These are phyloP conservation scores for Nymphalis urticae DNA, from an alignment of 2,888 invertebrate species.

Conservation along the genomic window DNA sequence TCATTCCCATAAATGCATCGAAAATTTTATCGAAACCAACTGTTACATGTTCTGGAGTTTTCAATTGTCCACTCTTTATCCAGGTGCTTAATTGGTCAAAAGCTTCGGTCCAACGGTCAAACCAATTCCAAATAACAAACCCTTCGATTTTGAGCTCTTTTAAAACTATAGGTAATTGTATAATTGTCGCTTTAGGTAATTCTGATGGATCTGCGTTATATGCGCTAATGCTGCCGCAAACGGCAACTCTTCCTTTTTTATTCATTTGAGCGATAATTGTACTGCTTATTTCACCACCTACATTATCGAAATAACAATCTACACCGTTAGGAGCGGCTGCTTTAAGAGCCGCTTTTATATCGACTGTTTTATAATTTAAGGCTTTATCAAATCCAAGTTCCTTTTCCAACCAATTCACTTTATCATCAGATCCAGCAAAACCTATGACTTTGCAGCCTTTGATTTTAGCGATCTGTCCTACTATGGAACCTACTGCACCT, in stretches of 20 bases:
- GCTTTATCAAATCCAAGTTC: conserved; percentile 85
- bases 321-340: conserved; percentile 84
- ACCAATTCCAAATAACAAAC: conserved; percentile 79
- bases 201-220: conserved; percentile 56
- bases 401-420: conserved; percentile 83
- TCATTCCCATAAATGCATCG: conserved; percentile 84
- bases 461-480: conserved; percentile 87
- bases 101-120: conserved; percentile 80
- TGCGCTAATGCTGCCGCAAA: conserved; percentile 61
- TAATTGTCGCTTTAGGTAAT: conserved; percentile 59
- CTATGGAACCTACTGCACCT: conserved; percentile 87
- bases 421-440: conserved; percentile 85
- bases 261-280: conserved; percentile 82
- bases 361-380: conserved; percentile 85
- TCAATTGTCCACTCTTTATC: conserved; percentile 85
- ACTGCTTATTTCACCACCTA: conserved; percentile 83
- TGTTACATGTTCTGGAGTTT: conserved; percentile 84
- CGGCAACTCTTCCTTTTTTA: conserved; percentile 47
- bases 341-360: conserved; percentile 76
- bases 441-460: conserved; percentile 83
- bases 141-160: conserved; percentile 84
- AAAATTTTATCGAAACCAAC: conserved; percentile 86
- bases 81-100: conserved; percentile 80
- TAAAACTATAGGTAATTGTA: conserved; percentile 80
- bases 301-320: conserved; percentile 88